Evolutionary conservation across 2,797 vertebrate species (phyloP).

Genomic region (Phrynocephalus vlangalii): DNA sequence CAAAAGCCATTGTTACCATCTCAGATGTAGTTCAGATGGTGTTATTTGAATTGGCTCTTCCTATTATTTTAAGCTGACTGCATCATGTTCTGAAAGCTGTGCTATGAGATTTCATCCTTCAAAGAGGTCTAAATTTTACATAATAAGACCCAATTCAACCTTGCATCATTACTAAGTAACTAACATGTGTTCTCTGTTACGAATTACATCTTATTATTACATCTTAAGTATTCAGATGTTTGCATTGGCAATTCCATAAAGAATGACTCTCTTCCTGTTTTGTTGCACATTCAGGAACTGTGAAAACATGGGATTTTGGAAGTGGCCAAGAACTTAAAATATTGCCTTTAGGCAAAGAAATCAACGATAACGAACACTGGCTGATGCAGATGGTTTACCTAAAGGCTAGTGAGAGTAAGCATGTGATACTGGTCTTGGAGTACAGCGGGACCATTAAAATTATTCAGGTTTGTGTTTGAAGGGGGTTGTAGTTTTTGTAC

Average conservation of each 20-base stretch:
- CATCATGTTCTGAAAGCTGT: not conserved
- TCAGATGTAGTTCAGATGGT: not conserved
- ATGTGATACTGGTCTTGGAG: slow-evolving; percentile 72
- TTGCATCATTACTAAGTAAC: too few species aligned
- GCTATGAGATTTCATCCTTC: too few species aligned
- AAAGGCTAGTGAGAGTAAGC: slow-evolving; percentile 58
- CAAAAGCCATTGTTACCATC: not conserved
- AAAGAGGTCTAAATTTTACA: not conserved
- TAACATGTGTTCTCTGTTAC: not conserved
- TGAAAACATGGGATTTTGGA: slow-evolving; percentile 79
- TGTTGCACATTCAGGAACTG: slow-evolving; percentile 70
- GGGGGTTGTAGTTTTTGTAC: not conserved
- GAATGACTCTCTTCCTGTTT: slow-evolving; percentile 19
- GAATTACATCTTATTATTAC: too few species aligned
- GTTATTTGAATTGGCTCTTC: not conserved
- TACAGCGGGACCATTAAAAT: slow-evolving; percentile 74
- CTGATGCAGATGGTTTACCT: slow-evolving; percentile 71
- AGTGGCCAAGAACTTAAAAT: slow-evolving; percentile 74
- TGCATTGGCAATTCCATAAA: slow-evolving; percentile 23
- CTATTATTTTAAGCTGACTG: not conserved
- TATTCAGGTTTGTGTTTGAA: slow-evolving; percentile 72
- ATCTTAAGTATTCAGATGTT: not conserved
- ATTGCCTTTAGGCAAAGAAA: slow-evolving; percentile 59
- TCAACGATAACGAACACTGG: slow-evolving; percentile 60
- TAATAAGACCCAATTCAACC: too few species aligned